Base-by-base conservation (phyloP, 2,888 invertebrate species). In the Phyllotreta cruciferae region DNA sequence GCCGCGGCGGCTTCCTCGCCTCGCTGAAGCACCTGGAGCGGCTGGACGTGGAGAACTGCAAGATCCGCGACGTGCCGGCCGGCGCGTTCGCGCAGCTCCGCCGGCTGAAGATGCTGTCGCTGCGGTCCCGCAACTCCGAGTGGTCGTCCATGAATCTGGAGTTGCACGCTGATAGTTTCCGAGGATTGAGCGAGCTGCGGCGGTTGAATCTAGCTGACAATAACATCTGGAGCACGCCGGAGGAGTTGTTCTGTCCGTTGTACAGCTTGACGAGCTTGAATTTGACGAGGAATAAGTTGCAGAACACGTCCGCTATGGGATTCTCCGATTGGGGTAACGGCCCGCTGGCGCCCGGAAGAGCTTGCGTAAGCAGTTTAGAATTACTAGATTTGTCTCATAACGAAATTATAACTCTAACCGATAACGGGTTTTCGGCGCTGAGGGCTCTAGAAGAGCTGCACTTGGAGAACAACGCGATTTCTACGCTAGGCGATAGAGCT, bases 141-240 rank as follows among this genome's bases (percentile, higher is more conserved):
- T 91, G 91, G 91, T 89, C 91, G 9, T 87, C 90, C 13, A 89
- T 90, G 88, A 89, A 89, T 24, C 84, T 92, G 82, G 90, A 91
- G 73, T 84, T 92, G 66, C 88, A 89, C 74, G 83, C 88, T 44
- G 90, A 90, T 74, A 88, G 90, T 64, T 87, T 92, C 66, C 83
- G 89, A 66, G 87, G 90, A 7, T 83, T 92, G 57, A 85, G 86
- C 14, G 88, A 88, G 75, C 82, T 92, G 44, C 84, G 88, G 71
- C 84, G 82, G 70, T 83, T 92, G 71, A 89, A 92, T 81, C 83
- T 92, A 62, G 88, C 87, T 38, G 89, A 89, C 74, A 92, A 91
- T 78, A 90, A 91, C 77, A 88, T 92, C 71, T 90, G 91, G 90
- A 88, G 86, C 55, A 80, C 90, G 61, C 91, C 92, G 1, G 83